Evolutionary conservation across 2,888 invertebrate species (phyloP), one percentile per base, ranked within the genome.

Genomic region (Diaperis boleti): DNA sequence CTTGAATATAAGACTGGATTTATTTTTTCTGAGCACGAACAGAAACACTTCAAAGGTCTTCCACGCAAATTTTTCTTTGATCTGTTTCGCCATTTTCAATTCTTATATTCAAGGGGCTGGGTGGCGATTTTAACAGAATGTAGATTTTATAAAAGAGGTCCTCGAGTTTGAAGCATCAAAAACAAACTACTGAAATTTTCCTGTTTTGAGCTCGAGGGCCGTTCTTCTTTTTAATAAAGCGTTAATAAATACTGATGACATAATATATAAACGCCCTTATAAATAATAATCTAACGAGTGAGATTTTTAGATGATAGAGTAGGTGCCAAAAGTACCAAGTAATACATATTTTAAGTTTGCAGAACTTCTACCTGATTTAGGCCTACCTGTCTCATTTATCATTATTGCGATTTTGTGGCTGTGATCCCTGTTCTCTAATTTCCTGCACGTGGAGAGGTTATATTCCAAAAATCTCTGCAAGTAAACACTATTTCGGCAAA

Each of bases 291-390:
- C 10, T 54, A 54, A 54, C 55, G 62, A 62, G 62, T 62, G 62
- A 62, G 62, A 62, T 62, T 62, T 55, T 62, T 56, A 56, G 56
- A 41, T 18, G 26, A 22, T 62, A 62, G 62, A 41, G 42, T 62
- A 62, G 62, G 62, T 62, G 62, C 62, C 62, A 62, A 62, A 60
- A 26, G 55, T 56, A 55, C 56, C 55, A 62, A 62, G 6, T 37
- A n/a, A n/a, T n/a, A 20, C 18, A 49, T 17, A n/a, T 52, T 22
- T 29, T 45, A 22, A n/a, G 1, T 45, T 45, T 11, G 26, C 45
- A 10, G 11, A 13, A 26, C 29, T 13, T 52, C 52, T 62, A 62
- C 61, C 54, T 54, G 39, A 49, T 35, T 54, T 54, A 50, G 41
- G 31, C 39, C 42, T 59, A 59, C 17, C 37, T 42, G 15, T 57